Conservation (phyloP, 2,888 invertebrate species). For the Drosophila lacicola region DNA sequence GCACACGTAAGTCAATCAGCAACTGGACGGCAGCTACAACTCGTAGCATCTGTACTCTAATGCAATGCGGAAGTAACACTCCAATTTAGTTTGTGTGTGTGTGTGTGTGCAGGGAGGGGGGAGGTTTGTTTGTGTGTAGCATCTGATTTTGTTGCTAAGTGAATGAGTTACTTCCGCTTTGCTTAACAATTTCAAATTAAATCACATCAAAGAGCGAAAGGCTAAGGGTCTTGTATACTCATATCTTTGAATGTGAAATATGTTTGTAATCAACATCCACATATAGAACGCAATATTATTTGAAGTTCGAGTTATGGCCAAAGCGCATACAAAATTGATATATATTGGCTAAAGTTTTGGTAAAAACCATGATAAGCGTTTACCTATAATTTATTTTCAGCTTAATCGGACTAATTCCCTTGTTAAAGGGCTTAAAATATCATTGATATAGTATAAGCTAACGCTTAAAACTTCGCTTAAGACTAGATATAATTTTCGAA, state of each 20-base stretch:
- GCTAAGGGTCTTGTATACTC: constrained; percentile 15
- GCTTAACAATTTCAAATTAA: constrained; percentile 75
- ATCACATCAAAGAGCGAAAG: constrained; percentile 50
- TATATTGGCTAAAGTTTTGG: no score
- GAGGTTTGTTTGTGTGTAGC: constrained; percentile 25
- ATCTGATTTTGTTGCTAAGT: constrained; percentile 75
- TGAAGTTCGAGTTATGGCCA: no score
- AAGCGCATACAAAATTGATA: no score
- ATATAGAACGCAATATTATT: no score
- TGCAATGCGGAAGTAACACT: constrained; percentile 80
- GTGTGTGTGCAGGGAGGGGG: neutral
- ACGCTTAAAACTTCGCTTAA: no score
- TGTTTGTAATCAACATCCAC: no score
- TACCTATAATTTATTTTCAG: neutral
- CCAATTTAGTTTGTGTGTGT: constrained; percentile 57
- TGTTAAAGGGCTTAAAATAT: no score
- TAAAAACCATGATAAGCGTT: neutral
- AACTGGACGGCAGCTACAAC: constrained; percentile 55
- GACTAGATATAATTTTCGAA: no score
- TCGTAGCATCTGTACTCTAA: constrained; percentile 59
- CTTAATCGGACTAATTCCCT: neutral
- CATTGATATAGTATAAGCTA: no score
- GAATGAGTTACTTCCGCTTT: constrained; percentile 78
- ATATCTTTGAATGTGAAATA: neutral
- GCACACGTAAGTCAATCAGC: constrained; percentile 78